Base-by-base conservation (phyloP, 2,113 vertebrate species). In the Seriola dumerili region DNA sequence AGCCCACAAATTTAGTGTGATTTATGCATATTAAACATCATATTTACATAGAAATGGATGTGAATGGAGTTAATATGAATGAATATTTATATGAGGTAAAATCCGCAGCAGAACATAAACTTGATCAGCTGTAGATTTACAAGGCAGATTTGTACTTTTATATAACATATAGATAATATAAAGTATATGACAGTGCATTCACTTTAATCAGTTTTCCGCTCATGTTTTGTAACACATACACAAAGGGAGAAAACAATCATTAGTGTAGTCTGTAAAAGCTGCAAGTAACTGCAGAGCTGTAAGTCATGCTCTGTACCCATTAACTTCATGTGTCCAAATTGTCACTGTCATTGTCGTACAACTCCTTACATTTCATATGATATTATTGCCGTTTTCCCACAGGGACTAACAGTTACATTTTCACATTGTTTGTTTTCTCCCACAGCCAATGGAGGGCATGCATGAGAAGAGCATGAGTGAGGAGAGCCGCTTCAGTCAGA, bases 381-480 rank as follows among this genome's bases (percentile, higher is more conserved):
- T 16, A 34, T 38, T 40, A 65, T 21, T 32, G 4, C n/a, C 3
- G 2, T 58, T 76, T 48, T 55, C 13, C 54, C 14, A 12, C 2
- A 14, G 9, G 12, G 21, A 44, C 14, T 54, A n/a, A 1, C 16
- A 10, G 17, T 34, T 40, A 21, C 1, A 58, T 50, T 44, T 36
- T 25, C 11, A 58, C 25, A 23, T 12, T 23, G 36, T 61, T 65
- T 65, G 25, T 42, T 85, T 85, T 68, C 57, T 68, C 46, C 29
- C 2, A 29, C 79, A 94, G 93, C 77, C 92, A 8, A 94, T 98
- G 95, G 98, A 99, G 44, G 91, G 96, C 42, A 94, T 98, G 90
- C 97, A 98, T 0, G 98, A 99, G 90, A 99, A 99, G 93, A 94
- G 94, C 42, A 83, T 97, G 85, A 81, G 94, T 0, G 98, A 99